Percentiles rank a stretch among this genome's conserved stretches.
Conservation (phyloP, 2,888 invertebrate species). For the Osmoderma eremita region DNA sequence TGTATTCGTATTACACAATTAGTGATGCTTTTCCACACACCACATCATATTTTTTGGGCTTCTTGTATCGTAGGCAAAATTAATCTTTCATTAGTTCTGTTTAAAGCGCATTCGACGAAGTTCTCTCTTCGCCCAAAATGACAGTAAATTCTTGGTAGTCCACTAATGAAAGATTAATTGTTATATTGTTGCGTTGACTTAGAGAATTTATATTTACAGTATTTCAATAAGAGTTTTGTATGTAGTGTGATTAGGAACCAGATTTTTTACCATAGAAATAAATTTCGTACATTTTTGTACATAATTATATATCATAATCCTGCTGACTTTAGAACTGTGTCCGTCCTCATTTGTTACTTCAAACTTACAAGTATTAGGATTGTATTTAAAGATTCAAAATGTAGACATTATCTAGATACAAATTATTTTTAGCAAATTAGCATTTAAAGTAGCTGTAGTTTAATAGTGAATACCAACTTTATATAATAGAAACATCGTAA, state of each 20-base stretch:
- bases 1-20: slow-evolving; percentile 55
- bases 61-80: slow-evolving; percentile 27
- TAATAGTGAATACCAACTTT: not conserved
- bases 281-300: not conserved
- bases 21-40: slow-evolving; percentile 49
- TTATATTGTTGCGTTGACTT: slow-evolving; percentile 13
- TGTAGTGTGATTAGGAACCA: not conserved
- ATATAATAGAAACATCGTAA: not conserved
- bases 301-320: not conserved
- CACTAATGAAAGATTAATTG: slow-evolving; percentile 27
- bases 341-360: not conserved
- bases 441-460: slow-evolving; percentile 19
- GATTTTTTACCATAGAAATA: slow-evolving; percentile 11
- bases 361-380: slow-evolving; percentile 11
- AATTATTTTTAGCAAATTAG: slow-evolving; percentile 9
- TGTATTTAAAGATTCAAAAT: slow-evolving; percentile 3
- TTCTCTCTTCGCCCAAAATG: too few relatives aligned
- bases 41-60: slow-evolving; percentile 33
- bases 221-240: slow-evolving; percentile 1
- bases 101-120: not conserved
- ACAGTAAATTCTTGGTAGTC: not conserved
- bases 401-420: slow-evolving; percentile 4
- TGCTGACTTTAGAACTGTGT: not conserved
- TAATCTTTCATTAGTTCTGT: slow-evolving; percentile 15
- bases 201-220: slow-evolving; percentile 11